These are phyloP conservation scores for Anarsia innoxiella DNA, from an alignment of 2,888 invertebrate species.

Conservation along the genomic window DNA sequence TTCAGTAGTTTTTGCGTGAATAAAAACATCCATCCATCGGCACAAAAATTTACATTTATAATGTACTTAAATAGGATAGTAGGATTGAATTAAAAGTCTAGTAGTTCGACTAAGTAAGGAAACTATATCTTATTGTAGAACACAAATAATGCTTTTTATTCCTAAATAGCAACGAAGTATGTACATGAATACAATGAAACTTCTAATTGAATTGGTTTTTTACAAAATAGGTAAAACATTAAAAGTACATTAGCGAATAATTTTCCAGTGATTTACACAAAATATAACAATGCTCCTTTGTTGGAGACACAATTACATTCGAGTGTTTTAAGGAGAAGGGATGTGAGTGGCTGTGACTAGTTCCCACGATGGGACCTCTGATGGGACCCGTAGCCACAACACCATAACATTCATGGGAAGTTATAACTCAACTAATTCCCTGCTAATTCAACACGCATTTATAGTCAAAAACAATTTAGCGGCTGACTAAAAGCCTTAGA, in stretches of 20 bases:
- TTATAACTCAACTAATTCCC: conserved; percentile 5
- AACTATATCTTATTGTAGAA: too few relatives aligned
- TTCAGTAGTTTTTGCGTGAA: too few relatives aligned
- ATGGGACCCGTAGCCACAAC: conserved; percentile 7
- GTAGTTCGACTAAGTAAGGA: too few relatives aligned
- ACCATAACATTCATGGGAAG: conserved; percentile 11
- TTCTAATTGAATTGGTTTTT: too few relatives aligned
- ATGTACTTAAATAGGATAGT: too few relatives aligned
- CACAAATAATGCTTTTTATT: background rate
- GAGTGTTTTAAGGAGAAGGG: background rate
- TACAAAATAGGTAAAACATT: conserved; percentile 6
- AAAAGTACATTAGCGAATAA: conserved; percentile 13
- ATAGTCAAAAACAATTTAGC: conserved; percentile 13
- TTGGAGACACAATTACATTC: conserved; percentile 10
- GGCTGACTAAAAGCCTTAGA: too few relatives aligned
- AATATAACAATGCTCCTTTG: conserved; percentile 13
- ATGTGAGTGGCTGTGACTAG: conserved; percentile 2
- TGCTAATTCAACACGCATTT: conserved; percentile 9
- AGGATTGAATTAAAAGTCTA: too few relatives aligned
- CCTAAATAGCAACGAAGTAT: too few relatives aligned
- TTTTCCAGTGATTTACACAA: conserved; percentile 11
- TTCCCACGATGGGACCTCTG: conserved; percentile 9
- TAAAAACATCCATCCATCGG: too few relatives aligned
- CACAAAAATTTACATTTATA: too few relatives aligned
- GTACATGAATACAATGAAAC: too few relatives aligned